Conservation (phyloP, 2,113 vertebrate species). For the Chauna torquata region DNA sequence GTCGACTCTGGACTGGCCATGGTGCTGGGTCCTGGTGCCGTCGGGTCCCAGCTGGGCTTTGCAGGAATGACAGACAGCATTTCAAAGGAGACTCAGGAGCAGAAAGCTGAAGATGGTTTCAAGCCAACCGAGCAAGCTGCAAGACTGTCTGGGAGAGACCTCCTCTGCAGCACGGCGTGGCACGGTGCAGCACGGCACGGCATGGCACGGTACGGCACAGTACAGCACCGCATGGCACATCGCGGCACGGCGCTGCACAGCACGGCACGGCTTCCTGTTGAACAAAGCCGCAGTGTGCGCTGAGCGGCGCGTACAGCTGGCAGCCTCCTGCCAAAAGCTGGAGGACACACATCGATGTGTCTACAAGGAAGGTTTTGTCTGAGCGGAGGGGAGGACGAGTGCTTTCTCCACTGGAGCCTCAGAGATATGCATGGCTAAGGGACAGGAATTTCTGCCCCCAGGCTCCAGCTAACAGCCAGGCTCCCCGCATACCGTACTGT, state of each 20-base stretch:
- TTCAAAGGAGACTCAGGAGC: background rate
- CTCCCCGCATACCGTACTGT: background rate
- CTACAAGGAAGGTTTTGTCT: background rate
- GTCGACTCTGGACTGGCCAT: accelerated
- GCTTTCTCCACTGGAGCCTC: background rate
- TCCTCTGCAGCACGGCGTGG: background rate
- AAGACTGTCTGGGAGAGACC: background rate
- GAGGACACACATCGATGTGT: background rate
- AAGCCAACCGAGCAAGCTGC: background rate
- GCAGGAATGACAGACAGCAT: accelerated
- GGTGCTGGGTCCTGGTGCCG: background rate
- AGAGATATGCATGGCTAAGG: background rate
- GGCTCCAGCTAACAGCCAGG: background rate
- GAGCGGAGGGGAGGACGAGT: background rate
- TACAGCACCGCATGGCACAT: background rate
- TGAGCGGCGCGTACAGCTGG: background rate
- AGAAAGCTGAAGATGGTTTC: background rate
- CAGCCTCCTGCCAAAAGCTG: background rate
- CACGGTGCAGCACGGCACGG: background rate
- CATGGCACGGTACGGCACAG: background rate
- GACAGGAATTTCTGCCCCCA: background rate
- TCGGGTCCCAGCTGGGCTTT: background rate
- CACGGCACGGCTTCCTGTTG: accelerated
- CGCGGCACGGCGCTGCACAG: background rate
- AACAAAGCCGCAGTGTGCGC: background rate